These are phyloP conservation scores for Caretta caretta DNA, from an alignment of 2,113 vertebrate genomes.

Conservation along the genomic window DNA sequence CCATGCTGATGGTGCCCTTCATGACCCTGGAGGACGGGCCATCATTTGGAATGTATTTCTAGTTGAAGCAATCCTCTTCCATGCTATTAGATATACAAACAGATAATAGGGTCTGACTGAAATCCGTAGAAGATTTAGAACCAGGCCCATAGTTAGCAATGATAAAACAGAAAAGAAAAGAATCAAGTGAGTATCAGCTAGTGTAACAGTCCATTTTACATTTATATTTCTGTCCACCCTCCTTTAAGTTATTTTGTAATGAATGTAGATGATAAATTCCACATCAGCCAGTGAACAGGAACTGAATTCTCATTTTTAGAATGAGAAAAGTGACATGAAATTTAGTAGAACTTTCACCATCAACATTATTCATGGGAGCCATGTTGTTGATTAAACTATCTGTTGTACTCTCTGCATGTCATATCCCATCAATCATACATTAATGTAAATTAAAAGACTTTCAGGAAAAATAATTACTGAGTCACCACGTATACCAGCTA, in stretches of 20 bases:
- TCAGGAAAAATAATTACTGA: slow-evolving; percentile 71
- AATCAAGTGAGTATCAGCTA: not conserved
- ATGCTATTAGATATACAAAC: not conserved
- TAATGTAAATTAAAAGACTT: slow-evolving; percentile 69
- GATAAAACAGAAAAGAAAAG: slow-evolving; percentile 31
- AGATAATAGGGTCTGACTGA: not conserved
- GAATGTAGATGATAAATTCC: slow-evolving; percentile 12
- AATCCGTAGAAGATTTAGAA: not conserved
- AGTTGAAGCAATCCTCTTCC: not conserved
- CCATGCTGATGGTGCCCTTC: not conserved
- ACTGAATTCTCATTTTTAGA: slow-evolving; percentile 56
- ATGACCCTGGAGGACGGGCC: not conserved
- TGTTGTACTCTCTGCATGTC: slow-evolving; percentile 57
- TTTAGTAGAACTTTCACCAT: slow-evolving; percentile 66
- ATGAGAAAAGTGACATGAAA: slow-evolving; percentile 62
- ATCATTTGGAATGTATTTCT: not conserved
- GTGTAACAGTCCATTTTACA: not conserved
- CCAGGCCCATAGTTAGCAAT: not conserved
- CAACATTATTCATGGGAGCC: slow-evolving; percentile 52
- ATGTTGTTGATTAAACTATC: slow-evolving; percentile 77
- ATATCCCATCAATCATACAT: slow-evolving; percentile 65
- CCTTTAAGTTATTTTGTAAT: slow-evolving; percentile 48
- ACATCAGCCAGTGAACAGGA: slow-evolving; percentile 46
- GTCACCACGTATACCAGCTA: slow-evolving; percentile 33
- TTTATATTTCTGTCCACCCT: slow-evolving; percentile 6